Percentiles rank a stretch among this genome's conserved stretches.
Conservation (phyloP, 1,140 invertebrate species). For the Schlechtendalia chinensis region DNA sequence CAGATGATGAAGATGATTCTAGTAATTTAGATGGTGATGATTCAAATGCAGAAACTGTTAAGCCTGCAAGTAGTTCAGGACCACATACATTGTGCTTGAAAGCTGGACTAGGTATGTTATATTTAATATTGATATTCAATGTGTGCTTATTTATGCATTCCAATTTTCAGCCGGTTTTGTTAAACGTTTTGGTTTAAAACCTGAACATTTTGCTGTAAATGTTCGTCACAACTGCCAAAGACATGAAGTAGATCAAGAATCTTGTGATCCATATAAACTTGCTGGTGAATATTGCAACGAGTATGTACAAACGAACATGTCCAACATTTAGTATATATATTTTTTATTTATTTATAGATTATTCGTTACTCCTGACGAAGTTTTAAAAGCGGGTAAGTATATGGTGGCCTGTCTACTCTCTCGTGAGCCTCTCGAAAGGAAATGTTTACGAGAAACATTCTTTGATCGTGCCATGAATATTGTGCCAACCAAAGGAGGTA, state of each 20-base stretch:
- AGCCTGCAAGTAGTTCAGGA: slow-evolving; percentile 82
- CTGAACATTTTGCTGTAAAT: slow-evolving; percentile 96
- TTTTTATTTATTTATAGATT: slow-evolving; percentile 59
- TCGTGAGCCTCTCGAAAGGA: slow-evolving; percentile 83
- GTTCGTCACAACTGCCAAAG: slow-evolving; percentile 92
- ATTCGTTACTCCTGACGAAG: slow-evolving; percentile 70
- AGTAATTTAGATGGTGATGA: slow-evolving; percentile 59
- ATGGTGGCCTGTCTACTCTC: slow-evolving; percentile 94
- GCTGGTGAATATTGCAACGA: slow-evolving; percentile 68
- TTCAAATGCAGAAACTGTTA: slow-evolving; percentile 65
- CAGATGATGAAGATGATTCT: slow-evolving; percentile 65
- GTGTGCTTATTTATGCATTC: not conserved
- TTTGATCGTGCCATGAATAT: slow-evolving; percentile 84
- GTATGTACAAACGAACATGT: slow-evolving; percentile 47
- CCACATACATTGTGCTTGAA: slow-evolving; percentile 83
- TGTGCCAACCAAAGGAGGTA: slow-evolving; percentile 83
- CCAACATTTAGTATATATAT: not conserved
- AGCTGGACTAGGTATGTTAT: slow-evolving; percentile 70
- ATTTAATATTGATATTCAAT: too few species aligned
- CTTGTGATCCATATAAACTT: slow-evolving; percentile 73
- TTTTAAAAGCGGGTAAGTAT: slow-evolving; percentile 82
- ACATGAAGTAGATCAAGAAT: slow-evolving; percentile 94
- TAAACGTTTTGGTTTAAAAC: slow-evolving; percentile 90
- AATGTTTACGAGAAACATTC: slow-evolving; percentile 83
- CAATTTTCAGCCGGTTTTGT: slow-evolving; percentile 67